These are phyloP conservation scores for Onychomys torridus DNA, from an alignment of 2,797 vertebrate species.

Conservation along the genomic window DNA sequence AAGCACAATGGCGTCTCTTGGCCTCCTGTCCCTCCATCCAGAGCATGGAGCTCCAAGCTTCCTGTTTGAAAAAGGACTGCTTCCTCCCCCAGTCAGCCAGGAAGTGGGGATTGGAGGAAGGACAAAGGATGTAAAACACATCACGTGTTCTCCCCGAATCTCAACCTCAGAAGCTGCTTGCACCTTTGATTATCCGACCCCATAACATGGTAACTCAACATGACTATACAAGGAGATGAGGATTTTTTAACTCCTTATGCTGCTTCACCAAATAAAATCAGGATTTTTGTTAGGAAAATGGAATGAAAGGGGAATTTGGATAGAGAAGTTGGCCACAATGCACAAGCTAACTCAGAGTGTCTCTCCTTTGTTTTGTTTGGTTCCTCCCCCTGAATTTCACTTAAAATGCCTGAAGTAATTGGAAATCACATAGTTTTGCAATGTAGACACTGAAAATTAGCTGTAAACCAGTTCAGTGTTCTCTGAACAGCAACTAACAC, in stretches of 20 bases:
- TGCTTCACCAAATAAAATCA: background rate
- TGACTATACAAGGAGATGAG: background rate
- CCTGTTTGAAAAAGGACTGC: background rate
- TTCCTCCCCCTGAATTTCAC: constrained; percentile 48
- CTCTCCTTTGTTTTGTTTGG: constrained; percentile 14
- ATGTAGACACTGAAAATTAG: constrained; percentile 61
- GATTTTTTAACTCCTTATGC: background rate
- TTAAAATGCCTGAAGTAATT: constrained; percentile 65
- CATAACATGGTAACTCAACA: background rate
- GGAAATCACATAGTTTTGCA: constrained; percentile 62
- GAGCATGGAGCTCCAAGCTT: background rate
- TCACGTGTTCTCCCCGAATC: background rate
- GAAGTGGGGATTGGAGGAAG: background rate
- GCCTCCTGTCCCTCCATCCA: background rate
- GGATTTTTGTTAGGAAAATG: background rate
- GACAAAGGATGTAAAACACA: background rate
- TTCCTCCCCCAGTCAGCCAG: background rate
- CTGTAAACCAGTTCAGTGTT: constrained; percentile 69
- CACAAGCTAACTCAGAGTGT: constrained; percentile 13
- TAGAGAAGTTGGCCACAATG: background rate
- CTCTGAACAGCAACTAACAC: constrained; percentile 73
- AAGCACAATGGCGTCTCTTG: background rate
- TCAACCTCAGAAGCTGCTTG: background rate
- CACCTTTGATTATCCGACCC: background rate
- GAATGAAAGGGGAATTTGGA: constrained; percentile 3